Base-by-base conservation (phyloP, 2,113 vertebrate genomes). In the Eptesicus fuscus region DNA sequence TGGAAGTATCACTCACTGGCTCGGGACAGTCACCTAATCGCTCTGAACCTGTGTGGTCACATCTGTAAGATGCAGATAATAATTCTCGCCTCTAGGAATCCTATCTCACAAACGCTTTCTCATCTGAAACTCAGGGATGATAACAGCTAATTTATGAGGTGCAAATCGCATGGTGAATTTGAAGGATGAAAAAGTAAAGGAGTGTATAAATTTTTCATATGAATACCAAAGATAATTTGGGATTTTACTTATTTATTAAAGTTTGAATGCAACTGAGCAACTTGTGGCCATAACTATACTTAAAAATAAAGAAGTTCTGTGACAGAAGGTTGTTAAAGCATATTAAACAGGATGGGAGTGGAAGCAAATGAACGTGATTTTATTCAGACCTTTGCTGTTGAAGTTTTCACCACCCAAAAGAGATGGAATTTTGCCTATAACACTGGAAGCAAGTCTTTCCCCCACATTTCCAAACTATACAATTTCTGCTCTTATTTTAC, bases 321-420 rank as follows among this genome's bases (percentile, higher is more conserved):
- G 56, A 42, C 32, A 14, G 9, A 82, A 90, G 76, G 3, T 91
- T 25, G 20, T 44, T 63, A 83, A 83, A 78, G 1, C 53, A n/a
- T 79, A 67, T 51, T 56, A 18, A 37, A 69, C 4, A 65, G 16
- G 30, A 93, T 88, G 7, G 18, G 83, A 89, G 44, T 63, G 9
- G n/a, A 93, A 47, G 67, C 88, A 91, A 94, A 94, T 87, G 22
- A 73, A n/a, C 13, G 44, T 20, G 13, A 92, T 74, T 95, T 95
- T 88, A 77, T 73, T 67, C 51, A 70, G 7, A 86, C 2, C 42
- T 80, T 83, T 83, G 35, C 59, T 69, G 11, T 74, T 74, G 9
- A 77, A 84, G 69, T 85, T 80, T 10, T 35, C 44, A 69, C 28
- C 74, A 90, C 11, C 13, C 9, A 92, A 83, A 90, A 63, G 17